These are phyloP conservation scores for Athrips mouffetella DNA, from an alignment of 2,888 invertebrate species.

Conservation along the genomic window DNA sequence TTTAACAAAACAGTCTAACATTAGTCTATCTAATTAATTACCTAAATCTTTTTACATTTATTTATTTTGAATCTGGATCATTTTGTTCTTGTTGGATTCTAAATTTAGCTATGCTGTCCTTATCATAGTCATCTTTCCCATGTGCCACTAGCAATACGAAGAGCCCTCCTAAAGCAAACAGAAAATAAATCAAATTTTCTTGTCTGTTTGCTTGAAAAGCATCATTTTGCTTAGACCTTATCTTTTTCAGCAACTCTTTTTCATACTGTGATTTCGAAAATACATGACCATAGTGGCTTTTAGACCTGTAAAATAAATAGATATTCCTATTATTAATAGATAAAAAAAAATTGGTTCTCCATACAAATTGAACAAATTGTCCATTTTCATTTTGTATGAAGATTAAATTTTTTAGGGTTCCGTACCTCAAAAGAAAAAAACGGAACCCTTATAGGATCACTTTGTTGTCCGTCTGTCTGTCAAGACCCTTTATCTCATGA, in stretches of 20 bases:
- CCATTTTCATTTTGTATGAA: no score
- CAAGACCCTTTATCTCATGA: no score
- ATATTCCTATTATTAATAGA: background rate
- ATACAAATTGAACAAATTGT: no score
- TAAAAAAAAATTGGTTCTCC: background rate
- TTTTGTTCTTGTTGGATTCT: background rate
- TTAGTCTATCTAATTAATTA: no score
- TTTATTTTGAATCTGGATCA: background rate
- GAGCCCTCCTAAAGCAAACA: constrained; percentile 37
- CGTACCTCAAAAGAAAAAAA: no score
- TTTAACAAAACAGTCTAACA: no score
- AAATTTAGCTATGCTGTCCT: constrained; percentile 23
- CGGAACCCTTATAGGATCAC: no score
- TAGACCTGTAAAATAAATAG: constrained; percentile 54
- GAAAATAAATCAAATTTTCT: constrained; percentile 43
- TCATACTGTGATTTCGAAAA: constrained; percentile 49
- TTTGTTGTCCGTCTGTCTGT: no score
- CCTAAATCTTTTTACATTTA: background rate
- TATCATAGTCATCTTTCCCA: constrained; percentile 53
- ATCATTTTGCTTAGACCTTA: constrained; percentile 30
- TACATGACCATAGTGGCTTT: constrained; percentile 69
- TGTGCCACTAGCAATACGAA: constrained; percentile 41
- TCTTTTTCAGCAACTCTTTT: constrained; percentile 40
- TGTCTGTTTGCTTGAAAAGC: constrained; percentile 32
- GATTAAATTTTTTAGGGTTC: no score